phyloP scores from a whole-genome alignment of 2,113 vertebrate genomes.

The Blennius ocellaris region DNA sequence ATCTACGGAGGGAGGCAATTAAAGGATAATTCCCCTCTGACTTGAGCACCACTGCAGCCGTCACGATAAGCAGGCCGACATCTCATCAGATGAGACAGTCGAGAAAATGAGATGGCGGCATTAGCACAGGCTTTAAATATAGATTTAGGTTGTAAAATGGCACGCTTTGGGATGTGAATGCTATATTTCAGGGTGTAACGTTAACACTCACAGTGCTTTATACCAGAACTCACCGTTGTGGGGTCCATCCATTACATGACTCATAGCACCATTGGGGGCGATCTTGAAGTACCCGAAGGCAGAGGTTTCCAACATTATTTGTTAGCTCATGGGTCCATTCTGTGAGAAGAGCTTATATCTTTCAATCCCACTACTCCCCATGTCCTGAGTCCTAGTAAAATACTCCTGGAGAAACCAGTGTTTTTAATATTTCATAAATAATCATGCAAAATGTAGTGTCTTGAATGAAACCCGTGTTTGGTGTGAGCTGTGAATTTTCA shows the following conservation, averaged over 20 bases:
- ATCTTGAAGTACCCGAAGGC: too few relatives aligned
- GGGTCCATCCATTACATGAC: not conserved
- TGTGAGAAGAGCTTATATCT: not conserved
- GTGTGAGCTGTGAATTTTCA: too few relatives aligned
- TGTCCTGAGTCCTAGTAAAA: not conserved
- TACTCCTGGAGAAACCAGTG: too few relatives aligned
- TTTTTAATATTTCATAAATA: too few relatives aligned
- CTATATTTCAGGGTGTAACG: not conserved
- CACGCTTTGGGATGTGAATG: not conserved
- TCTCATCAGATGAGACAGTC: constrained; percentile 59
- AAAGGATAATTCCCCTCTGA: constrained; percentile 61
- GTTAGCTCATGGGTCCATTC: not conserved
- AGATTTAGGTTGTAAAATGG: constrained; percentile 30
- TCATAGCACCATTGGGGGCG: not conserved
- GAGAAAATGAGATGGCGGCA: constrained; percentile 17
- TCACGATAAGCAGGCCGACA: constrained; percentile 43
- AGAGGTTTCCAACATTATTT: too few relatives aligned
- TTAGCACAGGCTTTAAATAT: constrained; percentile 23
- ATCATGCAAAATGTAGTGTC: too few relatives aligned
- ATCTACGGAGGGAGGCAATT: constrained; percentile 58
- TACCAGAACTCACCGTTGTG: not conserved
- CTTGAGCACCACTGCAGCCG: constrained; percentile 43
- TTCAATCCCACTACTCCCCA: not conserved
- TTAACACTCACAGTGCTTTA: not conserved
- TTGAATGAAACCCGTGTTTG: too few relatives aligned